Conservation (phyloP, 2,113 vertebrate species). For the Chaetops frenatus region DNA sequence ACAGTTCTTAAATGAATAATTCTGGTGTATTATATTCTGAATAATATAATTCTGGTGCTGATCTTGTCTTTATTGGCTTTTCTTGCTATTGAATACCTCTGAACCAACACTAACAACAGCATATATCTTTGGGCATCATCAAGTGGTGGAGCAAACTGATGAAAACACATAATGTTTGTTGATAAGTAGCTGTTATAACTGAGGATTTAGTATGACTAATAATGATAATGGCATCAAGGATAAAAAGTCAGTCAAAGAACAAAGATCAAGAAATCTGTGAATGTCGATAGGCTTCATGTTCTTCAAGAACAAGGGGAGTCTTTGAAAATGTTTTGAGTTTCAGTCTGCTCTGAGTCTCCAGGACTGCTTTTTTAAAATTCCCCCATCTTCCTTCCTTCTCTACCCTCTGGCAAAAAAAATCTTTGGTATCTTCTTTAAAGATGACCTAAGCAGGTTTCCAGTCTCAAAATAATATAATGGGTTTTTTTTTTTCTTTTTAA, state of each 20-base stretch:
- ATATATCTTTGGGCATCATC: neutral
- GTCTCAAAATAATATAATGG: neutral
- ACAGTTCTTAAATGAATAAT: neutral
- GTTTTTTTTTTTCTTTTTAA: neutral
- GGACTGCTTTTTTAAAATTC: neutral
- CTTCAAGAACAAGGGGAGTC: neutral
- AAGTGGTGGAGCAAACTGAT: neutral
- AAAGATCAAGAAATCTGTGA: neutral
- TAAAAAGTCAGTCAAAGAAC: neutral
- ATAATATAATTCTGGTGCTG: neutral
- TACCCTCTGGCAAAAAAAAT: neutral
- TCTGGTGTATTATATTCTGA: too few relatives aligned
- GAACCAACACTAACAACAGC: neutral
- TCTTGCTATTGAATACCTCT: neutral
- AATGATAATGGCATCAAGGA: neutral
- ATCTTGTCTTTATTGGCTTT: neutral
- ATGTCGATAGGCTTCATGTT: rapidly evolving
- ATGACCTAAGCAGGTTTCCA: neutral
- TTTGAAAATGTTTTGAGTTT: neutral
- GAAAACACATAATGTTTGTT: neutral
- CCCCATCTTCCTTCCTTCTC: neutral
- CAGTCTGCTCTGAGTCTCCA: conserved; percentile 15
- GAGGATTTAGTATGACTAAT: neutral
- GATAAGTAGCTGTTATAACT: neutral
- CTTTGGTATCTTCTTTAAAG: neutral